phyloP scores from a whole-genome alignment of 2,888 invertebrate species.

The Trimorus sp. region DNA sequence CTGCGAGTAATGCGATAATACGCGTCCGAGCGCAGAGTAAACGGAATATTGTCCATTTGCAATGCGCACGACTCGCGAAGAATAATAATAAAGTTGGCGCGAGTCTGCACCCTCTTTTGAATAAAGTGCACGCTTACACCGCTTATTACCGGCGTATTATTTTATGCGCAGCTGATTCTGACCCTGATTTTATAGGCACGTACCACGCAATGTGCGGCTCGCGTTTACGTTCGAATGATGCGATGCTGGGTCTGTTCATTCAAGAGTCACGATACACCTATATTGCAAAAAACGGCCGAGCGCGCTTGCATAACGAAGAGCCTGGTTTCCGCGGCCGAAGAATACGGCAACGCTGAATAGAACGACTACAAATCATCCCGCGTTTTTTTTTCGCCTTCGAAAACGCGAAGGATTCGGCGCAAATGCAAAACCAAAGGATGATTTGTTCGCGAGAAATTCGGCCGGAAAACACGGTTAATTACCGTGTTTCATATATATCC shows the following conservation, averaged over 20 bases:
- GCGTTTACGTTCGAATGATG: constrained; percentile 50
- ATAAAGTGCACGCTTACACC: constrained; percentile 62
- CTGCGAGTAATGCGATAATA: constrained; percentile 64
- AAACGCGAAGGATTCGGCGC: too few species aligned
- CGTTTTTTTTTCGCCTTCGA: too few species aligned
- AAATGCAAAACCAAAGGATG: too few species aligned
- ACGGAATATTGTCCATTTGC: constrained; percentile 65
- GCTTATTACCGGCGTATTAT: constrained; percentile 66
- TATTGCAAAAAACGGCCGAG: constrained; percentile 42
- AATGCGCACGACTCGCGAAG: constrained; percentile 54
- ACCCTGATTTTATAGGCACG: constrained; percentile 67
- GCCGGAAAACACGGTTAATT: too few species aligned
- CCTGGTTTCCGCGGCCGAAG: neutral
- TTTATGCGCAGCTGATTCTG: constrained; percentile 66
- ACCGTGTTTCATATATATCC: too few species aligned
- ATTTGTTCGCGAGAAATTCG: too few species aligned
- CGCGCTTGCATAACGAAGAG: constrained; percentile 33
- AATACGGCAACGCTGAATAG: constrained; percentile 1
- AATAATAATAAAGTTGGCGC: constrained; percentile 66
- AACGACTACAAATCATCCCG: too few species aligned
- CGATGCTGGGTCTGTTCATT: constrained; percentile 55
- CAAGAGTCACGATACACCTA: constrained; percentile 58
- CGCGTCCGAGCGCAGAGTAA: constrained; percentile 55
- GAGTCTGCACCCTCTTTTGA: constrained; percentile 59
- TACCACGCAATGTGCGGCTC: constrained; percentile 60